Evolutionary conservation across 2,797 vertebrate species (phyloP), one percentile per base, ranked within the genome.

Genomic region (Muscicapa comitata): DNA sequence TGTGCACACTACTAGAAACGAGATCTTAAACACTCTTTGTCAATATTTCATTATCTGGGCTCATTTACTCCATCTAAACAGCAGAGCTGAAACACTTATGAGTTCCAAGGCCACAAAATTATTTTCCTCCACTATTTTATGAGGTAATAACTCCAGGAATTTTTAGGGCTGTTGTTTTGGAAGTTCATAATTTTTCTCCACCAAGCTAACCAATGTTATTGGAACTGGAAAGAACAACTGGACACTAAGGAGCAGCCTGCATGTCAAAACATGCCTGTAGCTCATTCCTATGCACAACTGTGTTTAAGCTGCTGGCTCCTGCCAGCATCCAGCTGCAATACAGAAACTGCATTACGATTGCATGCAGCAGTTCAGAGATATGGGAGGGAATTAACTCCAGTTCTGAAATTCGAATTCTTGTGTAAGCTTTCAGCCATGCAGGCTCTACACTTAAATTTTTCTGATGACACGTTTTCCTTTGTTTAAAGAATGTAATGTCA

Each of bases 341-440:
- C 0, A 81, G 8, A 53, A 79, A n/a, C 28, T 7, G 10, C 13
- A 35, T 8, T 35, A 47, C 18, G 79, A 43, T 11, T 9, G 33
- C 19, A 48, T 2, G 17, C 38, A 78, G 42, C 50, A 62, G 5
- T n/a, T 50, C 47, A 33, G 6, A 51, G 25, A 23, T 14, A 75
- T 92, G 2, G 6, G 12, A 47, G 7, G 8, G 9, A 63, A 90
- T 28, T 15, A 65, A 24, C 26, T 29, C 13, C 16, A 26, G 9
- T 4, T 53, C 3, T 3, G 0, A 73, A 29, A 74, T 9, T n/a
- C 4, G 1, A 70, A 9, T 35, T 66, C 14, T 29, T 48, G 8
- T 6, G 10, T 29, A 63, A 61, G 54, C 26, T 78, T 68, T 72
- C 45, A 42, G 61, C 20, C 68, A 54, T 28, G 8, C 6, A 29